Evolutionary conservation across 1,140 invertebrate genomes (phyloP).

Genomic region (Bombus turneri): DNA sequence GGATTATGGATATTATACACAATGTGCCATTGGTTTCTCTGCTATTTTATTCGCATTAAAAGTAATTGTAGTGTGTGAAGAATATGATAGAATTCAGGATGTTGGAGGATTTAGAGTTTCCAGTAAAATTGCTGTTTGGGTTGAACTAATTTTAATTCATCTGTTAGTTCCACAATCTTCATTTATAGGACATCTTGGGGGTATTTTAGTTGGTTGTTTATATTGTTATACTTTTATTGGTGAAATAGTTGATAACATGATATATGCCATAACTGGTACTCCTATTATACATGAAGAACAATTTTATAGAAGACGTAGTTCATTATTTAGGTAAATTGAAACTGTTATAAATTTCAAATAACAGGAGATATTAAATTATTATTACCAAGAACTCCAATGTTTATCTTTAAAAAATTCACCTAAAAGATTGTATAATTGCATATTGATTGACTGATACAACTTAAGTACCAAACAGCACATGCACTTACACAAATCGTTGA

Average conservation of each 20-base stretch:
- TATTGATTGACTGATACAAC: slow-evolving; percentile 23
- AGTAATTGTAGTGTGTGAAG: slow-evolving; percentile 84
- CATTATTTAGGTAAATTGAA: slow-evolving; percentile 31
- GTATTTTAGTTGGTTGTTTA: slow-evolving; percentile 87
- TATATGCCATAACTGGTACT: slow-evolving; percentile 76
- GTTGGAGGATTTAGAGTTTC: slow-evolving; percentile 84
- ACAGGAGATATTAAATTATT: background rate
- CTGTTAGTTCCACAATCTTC: slow-evolving; percentile 85
- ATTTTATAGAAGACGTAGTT: slow-evolving; percentile 76
- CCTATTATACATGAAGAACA: slow-evolving; percentile 79
- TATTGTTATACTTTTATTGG: slow-evolving; percentile 86
- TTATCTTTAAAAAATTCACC: background rate
- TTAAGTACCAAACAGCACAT: background rate
- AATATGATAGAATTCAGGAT: slow-evolving; percentile 78
- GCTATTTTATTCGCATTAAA: slow-evolving; percentile 87
- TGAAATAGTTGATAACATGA: slow-evolving; percentile 81
- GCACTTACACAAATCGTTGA: background rate
- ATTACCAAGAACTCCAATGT: background rate
- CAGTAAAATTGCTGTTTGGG: slow-evolving; percentile 86
- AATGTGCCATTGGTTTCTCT: slow-evolving; percentile 88
- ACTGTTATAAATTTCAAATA: slow-evolving; percentile 45
- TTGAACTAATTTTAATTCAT: slow-evolving; percentile 87
- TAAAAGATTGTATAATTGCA: background rate
- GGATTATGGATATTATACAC: slow-evolving; percentile 80
- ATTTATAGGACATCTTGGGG: slow-evolving; percentile 87